These are phyloP conservation scores for Karalla daura DNA, from an alignment of 2,797 vertebrate species.

Conservation along the genomic window DNA sequence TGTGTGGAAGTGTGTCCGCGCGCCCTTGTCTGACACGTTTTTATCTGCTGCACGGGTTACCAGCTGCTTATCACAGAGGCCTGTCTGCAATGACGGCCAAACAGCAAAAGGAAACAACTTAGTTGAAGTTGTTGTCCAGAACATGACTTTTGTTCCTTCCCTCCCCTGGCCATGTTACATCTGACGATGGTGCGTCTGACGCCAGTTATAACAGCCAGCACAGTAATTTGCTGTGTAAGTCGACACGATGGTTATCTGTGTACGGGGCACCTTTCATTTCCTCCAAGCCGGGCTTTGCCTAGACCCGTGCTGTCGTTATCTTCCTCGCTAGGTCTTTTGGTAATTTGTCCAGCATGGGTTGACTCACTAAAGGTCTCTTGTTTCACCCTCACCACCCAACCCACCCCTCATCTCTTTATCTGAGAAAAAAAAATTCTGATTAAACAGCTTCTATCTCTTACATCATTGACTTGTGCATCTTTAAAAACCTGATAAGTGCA, in stretches of 20 bases:
- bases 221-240: slow-evolving; percentile 81
- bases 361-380: slow-evolving; percentile 69
- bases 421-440: slow-evolving; percentile 53
- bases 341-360: slow-evolving; percentile 77
- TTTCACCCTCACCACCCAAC: slow-evolving; percentile 42
- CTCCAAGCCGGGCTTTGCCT: slow-evolving; percentile 60
- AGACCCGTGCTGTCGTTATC: slow-evolving; percentile 74
- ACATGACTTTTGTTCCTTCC: slow-evolving; percentile 79
- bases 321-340: slow-evolving; percentile 68
- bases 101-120: slow-evolving; percentile 78
- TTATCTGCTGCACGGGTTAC: slow-evolving; percentile 77
- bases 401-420: slow-evolving; percentile 59
- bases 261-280: slow-evolving; percentile 75
- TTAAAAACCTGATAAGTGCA: slow-evolving; percentile 26
- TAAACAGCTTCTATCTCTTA: slow-evolving; percentile 57
- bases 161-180: slow-evolving; percentile 61
- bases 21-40: slow-evolving; percentile 62
- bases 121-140: slow-evolving; percentile 79
- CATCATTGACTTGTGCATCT: slow-evolving; percentile 30
- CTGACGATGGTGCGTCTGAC: slow-evolving; percentile 71
- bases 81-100: slow-evolving; percentile 52
- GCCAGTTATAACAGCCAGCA: slow-evolving; percentile 77
- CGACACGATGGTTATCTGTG: slow-evolving; percentile 74
- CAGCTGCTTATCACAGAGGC: slow-evolving; percentile 85
- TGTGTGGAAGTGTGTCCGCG: slow-evolving; percentile 10